Base-by-base conservation (phyloP, 2,797 vertebrate genomes). In the Leptodactylus fallax region DNA sequence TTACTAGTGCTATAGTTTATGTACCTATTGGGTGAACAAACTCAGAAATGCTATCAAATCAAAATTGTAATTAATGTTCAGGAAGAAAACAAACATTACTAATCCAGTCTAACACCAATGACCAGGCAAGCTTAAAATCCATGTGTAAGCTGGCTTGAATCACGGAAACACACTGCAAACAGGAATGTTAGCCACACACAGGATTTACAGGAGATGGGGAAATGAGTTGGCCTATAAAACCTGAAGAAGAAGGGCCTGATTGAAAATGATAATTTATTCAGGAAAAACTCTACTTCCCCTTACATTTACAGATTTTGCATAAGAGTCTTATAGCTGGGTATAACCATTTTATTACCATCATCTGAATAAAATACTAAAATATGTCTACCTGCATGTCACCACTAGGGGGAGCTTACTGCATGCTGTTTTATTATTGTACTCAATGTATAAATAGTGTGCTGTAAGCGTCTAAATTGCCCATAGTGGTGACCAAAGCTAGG, bases 51-150 rank as follows among this genome's bases (percentile, higher is more conserved):
- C 61, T 56, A 82, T 86, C 60, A 85, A 82, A 86, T 76, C 56
- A 85, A 77, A 89, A 86, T 86, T 82, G 74, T 65, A 85, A 88
- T 85, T 81, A 88, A 85, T 85, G 72, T 67, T 74, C 7, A 23
- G 81, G 47, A 27, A 55, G 53, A 84, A 74, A 65, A 81, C 74
- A 72, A 76, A 81, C 83, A 85, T 67, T n/a, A 19, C 83, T 72
- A 81, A 81, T 88, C 69, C 27, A 45, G 25, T 16, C 16, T 27
- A 79, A 58, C 51, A 60, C 47, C 58, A 14, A 79, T 81, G 86
- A 56, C 65, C 56, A 72, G 53, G 63, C 56, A 88, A 17, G 45
- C 36, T 81, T 56, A 71, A 55, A 79, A 83, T 83, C 58, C 60
- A 45, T 10, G 45, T 49, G 25, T 86, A 86, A 79, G 51, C 65